phyloP scores from a whole-genome alignment of 1,140 invertebrate species.

The Heliothis virescens region DNA sequence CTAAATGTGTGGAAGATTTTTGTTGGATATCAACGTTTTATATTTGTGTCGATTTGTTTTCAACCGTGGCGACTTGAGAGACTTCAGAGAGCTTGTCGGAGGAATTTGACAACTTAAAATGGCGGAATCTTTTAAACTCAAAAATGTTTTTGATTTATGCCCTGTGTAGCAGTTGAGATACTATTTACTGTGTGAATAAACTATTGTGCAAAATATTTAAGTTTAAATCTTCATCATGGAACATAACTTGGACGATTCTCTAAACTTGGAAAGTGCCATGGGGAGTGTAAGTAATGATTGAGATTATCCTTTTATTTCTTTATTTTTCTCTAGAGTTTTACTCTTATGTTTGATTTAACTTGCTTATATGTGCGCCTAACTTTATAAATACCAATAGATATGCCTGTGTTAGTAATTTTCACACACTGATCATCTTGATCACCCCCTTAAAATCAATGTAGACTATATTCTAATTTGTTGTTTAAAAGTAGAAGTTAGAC shows the following conservation, averaged over 20 bases:
- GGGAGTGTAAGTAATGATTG: constrained; percentile 64
- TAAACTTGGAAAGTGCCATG: constrained; percentile 77
- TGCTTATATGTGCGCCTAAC: neutral
- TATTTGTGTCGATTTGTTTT: constrained; percentile 78
- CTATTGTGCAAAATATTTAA: neutral
- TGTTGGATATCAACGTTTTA: constrained; percentile 20
- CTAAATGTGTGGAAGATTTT: constrained; percentile 6
- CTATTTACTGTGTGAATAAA: constrained; percentile 20
- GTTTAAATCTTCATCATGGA: constrained; percentile 69
- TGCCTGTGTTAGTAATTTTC: neutral
- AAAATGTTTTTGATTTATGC: constrained; percentile 63
- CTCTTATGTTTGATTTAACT: constrained; percentile 36
- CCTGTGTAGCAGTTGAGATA: constrained; percentile 51
- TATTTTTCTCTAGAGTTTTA: neutral
- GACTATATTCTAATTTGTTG: too few relatives aligned
- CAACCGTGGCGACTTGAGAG: constrained; percentile 79
- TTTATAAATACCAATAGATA: neutral
- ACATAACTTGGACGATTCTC: constrained; percentile 77
- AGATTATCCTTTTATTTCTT: neutral
- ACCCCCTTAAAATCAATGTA: too few relatives aligned
- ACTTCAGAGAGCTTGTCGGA: constrained; percentile 57
- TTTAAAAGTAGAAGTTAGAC: too few relatives aligned
- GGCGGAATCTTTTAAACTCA: constrained; percentile 83
- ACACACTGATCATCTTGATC: too few relatives aligned
- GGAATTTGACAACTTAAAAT: constrained; percentile 82